Evolutionary conservation across 1,140 invertebrate species (phyloP), one percentile per base, ranked within the genome.

Genomic region (Schlechtendalia chinensis): DNA sequence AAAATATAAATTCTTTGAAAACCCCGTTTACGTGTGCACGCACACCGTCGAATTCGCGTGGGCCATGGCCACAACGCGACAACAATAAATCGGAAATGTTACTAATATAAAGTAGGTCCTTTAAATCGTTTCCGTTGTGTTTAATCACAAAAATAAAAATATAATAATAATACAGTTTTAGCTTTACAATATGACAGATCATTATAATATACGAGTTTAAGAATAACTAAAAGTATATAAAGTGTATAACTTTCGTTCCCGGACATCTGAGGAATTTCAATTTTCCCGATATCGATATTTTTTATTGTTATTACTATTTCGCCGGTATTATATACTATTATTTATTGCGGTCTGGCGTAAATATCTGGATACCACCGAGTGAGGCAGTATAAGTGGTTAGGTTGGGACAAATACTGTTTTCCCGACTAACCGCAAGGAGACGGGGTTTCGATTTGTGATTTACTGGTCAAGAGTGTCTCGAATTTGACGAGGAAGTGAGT

Each of bases 191-290:
- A n/a, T n/a, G 47, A 39, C 14, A 17, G 47, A 24, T 50, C 67
- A 50, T 69, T 50, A 50, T 47, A 47, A 1, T 50, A 22, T 22
- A 47, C 47, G n/a, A n/a, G 6, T 69, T 27, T 16, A 6, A 10
- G 22, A 17, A 69, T n/a, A 19, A 54, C 16, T 16, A 16, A 47
- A 47, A 24, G 47, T 17, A 65, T 6, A 67, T 67, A 67, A 24
- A 47, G 17, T 19, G 45, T 69, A 69, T 47, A 45, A 24, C 6
- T 69, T 69, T 50, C 67, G 67, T 50, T 50, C 50, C 14, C 39
- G 14, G 27, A 69, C 65, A 39, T 69, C 47, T 50, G 45, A 47
- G 45, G 67, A 69, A 69, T 69, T 69, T 47, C 65, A 69, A 69
- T 69, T 69, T 47, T 22, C 39, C 22, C 39, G 0, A 19, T 47